phyloP scores from a whole-genome alignment of 2,797 vertebrate species.

The Myotis vivesi region DNA sequence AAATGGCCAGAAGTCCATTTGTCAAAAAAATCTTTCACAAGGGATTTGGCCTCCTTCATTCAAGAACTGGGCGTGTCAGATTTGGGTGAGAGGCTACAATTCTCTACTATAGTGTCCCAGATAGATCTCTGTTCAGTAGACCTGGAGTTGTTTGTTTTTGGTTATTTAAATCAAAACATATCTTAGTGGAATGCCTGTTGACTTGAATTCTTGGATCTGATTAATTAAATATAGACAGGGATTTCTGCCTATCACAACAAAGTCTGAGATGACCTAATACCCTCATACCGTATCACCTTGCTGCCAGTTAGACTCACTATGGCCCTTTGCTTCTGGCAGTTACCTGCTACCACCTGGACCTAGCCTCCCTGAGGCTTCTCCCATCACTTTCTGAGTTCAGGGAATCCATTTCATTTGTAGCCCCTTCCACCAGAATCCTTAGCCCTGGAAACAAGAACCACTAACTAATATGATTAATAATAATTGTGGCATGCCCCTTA shows the following conservation, averaged over 20 bases:
- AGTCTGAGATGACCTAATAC: background rate
- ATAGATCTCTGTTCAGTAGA: background rate
- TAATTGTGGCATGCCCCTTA: background rate
- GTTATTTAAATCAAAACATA: constrained; percentile 23
- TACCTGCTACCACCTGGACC: background rate
- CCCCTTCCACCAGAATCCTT: background rate
- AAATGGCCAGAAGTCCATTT: background rate
- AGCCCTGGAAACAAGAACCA: background rate
- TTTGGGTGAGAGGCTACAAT: background rate
- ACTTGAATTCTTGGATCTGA: constrained; percentile 17
- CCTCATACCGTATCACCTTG: background rate
- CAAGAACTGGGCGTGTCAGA: background rate
- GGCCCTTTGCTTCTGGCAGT: background rate
- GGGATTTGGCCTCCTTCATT: background rate
- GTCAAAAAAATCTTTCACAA: background rate
- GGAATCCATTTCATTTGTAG: background rate
- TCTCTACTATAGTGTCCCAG: background rate
- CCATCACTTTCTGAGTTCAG: background rate
- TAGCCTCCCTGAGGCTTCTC: background rate
- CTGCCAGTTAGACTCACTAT: background rate
- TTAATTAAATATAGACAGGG: background rate
- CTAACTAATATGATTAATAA: background rate
- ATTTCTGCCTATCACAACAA: background rate
- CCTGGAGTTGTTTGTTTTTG: background rate
- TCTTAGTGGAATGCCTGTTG: background rate